phyloP scores from a whole-genome alignment of 2,888 invertebrate species.

The Melitaea athalia region DNA sequence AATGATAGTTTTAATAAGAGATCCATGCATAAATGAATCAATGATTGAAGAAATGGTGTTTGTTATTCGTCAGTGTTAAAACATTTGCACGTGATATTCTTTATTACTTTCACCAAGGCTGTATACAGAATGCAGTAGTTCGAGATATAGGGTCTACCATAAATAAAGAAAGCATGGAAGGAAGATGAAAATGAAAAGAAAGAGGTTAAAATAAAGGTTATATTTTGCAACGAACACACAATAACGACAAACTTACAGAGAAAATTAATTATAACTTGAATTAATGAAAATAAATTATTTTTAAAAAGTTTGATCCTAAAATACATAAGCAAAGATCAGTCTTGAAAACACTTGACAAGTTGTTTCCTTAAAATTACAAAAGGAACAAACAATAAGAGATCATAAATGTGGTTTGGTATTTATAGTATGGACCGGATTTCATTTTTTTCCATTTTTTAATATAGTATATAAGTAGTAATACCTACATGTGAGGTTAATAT shows the following conservation, averaged over 20 bases:
- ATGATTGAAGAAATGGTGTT: conserved; percentile 82
- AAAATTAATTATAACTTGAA: conserved; percentile 56
- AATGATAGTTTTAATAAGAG: conserved; percentile 66
- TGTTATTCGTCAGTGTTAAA: conserved; percentile 62
- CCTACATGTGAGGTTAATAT: background rate
- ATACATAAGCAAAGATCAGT: conserved; percentile 55
- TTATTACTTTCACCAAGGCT: conserved; percentile 76
- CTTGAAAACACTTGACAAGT: conserved; percentile 55
- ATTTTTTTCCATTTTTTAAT: conserved; percentile 17
- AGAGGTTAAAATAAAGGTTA: conserved; percentile 79
- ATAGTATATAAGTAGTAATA: conserved; percentile 1
- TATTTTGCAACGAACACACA: conserved; percentile 81
- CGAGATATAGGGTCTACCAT: conserved; percentile 74
- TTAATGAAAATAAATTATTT: conserved; percentile 64
- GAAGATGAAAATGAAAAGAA: conserved; percentile 81
- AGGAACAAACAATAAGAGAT: conserved; percentile 77
- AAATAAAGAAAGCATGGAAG: conserved; percentile 76
- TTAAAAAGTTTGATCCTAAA: conserved; percentile 48
- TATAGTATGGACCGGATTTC: conserved; percentile 33
- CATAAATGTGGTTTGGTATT: conserved; percentile 51
- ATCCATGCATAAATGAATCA: conserved; percentile 80
- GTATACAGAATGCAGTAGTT: conserved; percentile 64
- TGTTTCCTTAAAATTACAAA: conserved; percentile 59
- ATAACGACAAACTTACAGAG: conserved; percentile 75
- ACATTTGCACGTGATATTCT: conserved; percentile 66